phyloP scores from a whole-genome alignment of 1,140 invertebrate genomes.

The Drosophila neocordata region DNA sequence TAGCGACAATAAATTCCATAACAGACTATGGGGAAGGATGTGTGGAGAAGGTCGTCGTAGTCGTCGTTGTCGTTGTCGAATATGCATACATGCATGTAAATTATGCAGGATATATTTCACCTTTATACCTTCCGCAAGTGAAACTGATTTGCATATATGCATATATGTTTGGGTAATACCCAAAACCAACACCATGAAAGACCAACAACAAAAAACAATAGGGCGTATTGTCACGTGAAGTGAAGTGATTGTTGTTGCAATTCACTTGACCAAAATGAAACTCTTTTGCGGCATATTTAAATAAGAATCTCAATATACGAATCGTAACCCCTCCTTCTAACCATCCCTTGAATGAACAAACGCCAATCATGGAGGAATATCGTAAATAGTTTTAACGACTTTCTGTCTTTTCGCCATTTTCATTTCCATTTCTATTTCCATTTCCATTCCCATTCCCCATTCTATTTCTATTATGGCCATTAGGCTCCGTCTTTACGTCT shows the following conservation, averaged over 20 bases:
- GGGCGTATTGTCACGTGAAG: background rate
- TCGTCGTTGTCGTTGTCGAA: background rate
- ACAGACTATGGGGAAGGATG: background rate
- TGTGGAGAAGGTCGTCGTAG: background rate
- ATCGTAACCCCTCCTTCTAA: background rate
- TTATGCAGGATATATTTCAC: slow-evolving; percentile 11
- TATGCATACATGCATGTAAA: slow-evolving; percentile 11
- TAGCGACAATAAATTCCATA: slow-evolving; percentile 1
- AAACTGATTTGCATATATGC: slow-evolving; percentile 5
- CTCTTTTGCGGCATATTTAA: background rate
- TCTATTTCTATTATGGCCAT: slow-evolving; percentile 5
- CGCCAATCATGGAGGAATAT: slow-evolving; percentile 3
- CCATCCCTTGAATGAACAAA: background rate
- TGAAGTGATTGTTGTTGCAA: background rate
- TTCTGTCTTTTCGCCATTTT: slow-evolving; percentile 9
- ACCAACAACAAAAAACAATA: background rate
- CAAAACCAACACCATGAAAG: background rate
- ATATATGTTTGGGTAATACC: background rate
- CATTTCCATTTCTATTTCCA: slow-evolving; percentile 6
- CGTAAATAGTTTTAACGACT: slow-evolving; percentile 11
- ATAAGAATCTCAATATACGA: background rate
- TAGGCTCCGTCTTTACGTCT: slow-evolving; percentile 24
- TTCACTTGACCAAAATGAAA: slow-evolving; percentile 2
- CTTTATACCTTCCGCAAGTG: slow-evolving; percentile 2
- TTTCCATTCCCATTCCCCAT: slow-evolving; percentile 19